Percentiles rank a stretch among this genome's conserved stretches.
phyloP scores from a whole-genome alignment of 2,888 invertebrate species.

The Thalpophila matura region DNA sequence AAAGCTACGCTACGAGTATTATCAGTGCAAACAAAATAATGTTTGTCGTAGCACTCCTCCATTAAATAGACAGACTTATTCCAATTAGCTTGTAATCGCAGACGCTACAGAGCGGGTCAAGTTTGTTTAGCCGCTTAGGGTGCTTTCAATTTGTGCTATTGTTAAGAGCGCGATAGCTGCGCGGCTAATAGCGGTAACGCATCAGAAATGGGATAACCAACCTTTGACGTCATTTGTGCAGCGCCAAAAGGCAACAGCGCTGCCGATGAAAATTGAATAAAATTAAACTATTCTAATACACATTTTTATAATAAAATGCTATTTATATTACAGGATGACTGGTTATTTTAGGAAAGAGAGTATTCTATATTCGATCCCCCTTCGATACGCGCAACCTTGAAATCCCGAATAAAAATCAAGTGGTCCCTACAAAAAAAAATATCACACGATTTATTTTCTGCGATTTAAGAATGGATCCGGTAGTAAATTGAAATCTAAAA shows the following conservation, averaged over 20 bases:
- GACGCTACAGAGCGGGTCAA: constrained; percentile 29
- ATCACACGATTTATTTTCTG: too few species aligned
- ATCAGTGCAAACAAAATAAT: constrained; percentile 46
- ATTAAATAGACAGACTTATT: constrained; percentile 53
- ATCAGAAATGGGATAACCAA: background rate
- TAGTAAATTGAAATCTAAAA: too few species aligned
- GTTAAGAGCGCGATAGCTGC: constrained; percentile 1
- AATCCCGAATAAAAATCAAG: too few species aligned
- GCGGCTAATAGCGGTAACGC: background rate
- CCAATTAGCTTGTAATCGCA: constrained; percentile 53
- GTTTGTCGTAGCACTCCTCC: constrained; percentile 32
- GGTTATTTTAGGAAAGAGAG: too few species aligned
- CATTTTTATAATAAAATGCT: too few species aligned
- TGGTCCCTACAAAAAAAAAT: too few species aligned
- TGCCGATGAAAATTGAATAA: too few species aligned
- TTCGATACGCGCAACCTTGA: too few species aligned
- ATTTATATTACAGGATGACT: too few species aligned
- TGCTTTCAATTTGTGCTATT: constrained; percentile 28
- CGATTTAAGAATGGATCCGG: too few species aligned
- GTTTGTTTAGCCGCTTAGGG: constrained; percentile 36
- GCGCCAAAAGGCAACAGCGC: background rate
- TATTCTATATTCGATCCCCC: too few species aligned
- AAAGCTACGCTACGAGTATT: constrained; percentile 52
- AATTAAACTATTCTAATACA: too few species aligned
- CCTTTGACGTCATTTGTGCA: background rate